These are phyloP conservation scores for Coracias cyanogaster DNA, from an alignment of 2,797 vertebrate genomes.

Conservation along the genomic window DNA sequence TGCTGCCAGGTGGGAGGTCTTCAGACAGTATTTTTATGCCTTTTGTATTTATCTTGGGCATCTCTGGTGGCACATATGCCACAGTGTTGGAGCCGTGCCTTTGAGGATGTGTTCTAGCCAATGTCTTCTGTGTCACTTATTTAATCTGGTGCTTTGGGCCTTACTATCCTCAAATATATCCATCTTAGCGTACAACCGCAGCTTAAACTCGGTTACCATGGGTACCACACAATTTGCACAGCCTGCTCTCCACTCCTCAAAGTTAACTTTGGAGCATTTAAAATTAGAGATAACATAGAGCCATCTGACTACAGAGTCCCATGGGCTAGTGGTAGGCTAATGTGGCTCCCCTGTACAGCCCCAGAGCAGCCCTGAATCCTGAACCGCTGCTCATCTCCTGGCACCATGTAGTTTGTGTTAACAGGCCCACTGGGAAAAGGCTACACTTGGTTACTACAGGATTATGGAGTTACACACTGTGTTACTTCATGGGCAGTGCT, in stretches of 20 bases:
- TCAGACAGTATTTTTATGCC: not conserved
- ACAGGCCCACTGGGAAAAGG: not conserved
- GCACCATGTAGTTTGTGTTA: not conserved
- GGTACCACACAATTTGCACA: not conserved
- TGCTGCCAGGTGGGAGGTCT: not conserved
- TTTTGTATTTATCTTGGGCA: not conserved
- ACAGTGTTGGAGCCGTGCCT: fast-evolving
- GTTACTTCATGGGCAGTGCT: not conserved
- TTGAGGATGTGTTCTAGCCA: not conserved
- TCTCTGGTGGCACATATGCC: not conserved
- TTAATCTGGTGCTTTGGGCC: not conserved
- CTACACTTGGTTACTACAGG: not conserved
- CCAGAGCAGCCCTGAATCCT: not conserved
- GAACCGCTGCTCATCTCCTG: not conserved
- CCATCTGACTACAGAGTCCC: not conserved
- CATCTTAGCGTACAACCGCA: not conserved
- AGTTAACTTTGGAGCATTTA: not conserved
- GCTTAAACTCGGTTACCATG: not conserved
- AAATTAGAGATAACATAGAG: not conserved
- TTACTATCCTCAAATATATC: not conserved
- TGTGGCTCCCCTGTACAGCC: fast-evolving
- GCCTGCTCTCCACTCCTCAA: not conserved
- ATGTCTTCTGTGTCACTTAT: not conserved
- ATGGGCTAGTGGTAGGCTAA: not conserved
- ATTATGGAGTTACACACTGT: fast-evolving